A percentile compares a stretch with the other conserved stretches of the same genome.
Evolutionary conservation across 2,113 vertebrate species (phyloP).

Genomic region (Ellobius talpinus): DNA sequence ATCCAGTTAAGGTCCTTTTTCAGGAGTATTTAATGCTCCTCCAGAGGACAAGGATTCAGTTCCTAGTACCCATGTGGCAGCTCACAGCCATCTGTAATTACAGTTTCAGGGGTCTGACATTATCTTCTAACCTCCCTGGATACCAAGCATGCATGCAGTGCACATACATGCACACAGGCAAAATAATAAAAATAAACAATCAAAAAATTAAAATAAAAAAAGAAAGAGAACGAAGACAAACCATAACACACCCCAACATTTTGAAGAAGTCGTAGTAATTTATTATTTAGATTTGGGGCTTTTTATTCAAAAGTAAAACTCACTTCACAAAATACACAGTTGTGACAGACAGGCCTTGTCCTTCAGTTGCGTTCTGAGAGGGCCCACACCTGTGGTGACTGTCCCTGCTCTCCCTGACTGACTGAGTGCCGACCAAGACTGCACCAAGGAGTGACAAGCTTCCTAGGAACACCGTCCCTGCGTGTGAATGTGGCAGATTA

Average conservation of each 20-base stretch:
- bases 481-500: background rate
- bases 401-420: background rate
- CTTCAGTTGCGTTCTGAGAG: background rate
- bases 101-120: background rate
- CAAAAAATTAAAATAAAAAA: background rate
- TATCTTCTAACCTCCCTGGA: background rate
- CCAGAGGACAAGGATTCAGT: background rate
- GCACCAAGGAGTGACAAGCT: background rate
- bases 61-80: background rate
- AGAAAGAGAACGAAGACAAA: background rate
- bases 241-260: background rate
- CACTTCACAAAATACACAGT: background rate
- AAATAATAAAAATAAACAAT: background rate
- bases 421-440: background rate
- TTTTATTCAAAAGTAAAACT: conserved; percentile 52
- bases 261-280: conserved; percentile 46
- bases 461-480: conserved; percentile 11
- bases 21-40: background rate
- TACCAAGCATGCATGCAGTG: background rate
- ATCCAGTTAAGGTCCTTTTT: background rate
- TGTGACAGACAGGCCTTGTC: background rate
- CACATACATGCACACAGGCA: background rate
- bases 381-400: background rate
- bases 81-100: background rate
- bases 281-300: conserved; percentile 46